These are phyloP conservation scores for Planococcus citri DNA, from an alignment of 1,140 invertebrate genomes.

Conservation along the genomic window DNA sequence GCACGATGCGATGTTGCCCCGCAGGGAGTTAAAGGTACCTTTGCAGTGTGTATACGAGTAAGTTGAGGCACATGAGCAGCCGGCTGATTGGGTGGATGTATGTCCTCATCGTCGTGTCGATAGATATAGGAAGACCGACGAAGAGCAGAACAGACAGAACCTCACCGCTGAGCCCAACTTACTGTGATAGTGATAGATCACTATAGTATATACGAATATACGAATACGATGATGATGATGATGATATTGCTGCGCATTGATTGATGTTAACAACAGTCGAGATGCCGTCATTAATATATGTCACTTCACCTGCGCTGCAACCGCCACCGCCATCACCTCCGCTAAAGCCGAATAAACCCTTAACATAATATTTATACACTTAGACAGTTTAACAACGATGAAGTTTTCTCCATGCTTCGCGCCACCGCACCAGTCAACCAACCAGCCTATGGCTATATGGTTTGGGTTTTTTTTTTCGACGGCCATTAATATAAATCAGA, in stretches of 20 bases:
- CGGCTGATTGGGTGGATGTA: background rate
- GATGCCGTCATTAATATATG: conserved; percentile 15
- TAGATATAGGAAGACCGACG: too few species aligned
- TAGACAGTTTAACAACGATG: conserved; percentile 11
- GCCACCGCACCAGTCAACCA: too few species aligned
- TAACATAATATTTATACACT: conserved; percentile 20
- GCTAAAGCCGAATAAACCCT: conserved; percentile 18
- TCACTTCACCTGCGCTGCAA: conserved; percentile 20
- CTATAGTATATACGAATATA: background rate
- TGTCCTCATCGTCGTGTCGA: too few species aligned
- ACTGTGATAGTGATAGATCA: conserved; percentile 13
- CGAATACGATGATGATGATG: background rate
- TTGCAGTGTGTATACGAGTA: background rate
- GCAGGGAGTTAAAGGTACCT: too few species aligned
- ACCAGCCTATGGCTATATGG: background rate
- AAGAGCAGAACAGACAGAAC: too few species aligned
- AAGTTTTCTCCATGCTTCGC: background rate
- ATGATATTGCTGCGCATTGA: conserved; percentile 17
- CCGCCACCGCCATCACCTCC: too few species aligned
- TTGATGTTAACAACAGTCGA: conserved; percentile 10
- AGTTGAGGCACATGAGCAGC: background rate
- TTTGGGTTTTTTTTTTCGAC: too few species aligned
- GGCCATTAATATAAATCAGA: conserved; percentile 17
- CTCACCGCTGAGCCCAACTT: background rate
- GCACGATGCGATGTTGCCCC: background rate